phyloP scores from a whole-genome alignment of 2,113 vertebrate genomes.

The Xiphophorus couchianus region DNA sequence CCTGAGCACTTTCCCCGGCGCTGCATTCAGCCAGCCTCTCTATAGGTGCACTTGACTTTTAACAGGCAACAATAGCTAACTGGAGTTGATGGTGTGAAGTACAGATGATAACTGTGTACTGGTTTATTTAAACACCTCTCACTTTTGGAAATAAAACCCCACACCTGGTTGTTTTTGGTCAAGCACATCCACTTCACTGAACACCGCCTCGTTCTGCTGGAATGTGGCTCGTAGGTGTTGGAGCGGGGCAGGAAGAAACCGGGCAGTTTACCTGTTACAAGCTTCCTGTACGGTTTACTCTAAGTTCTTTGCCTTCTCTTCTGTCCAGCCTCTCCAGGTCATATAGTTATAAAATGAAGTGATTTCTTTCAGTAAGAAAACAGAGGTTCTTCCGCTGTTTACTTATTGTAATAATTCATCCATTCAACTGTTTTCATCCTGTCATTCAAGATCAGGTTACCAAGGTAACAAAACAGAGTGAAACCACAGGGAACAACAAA shows the following conservation, averaged over 20 bases:
- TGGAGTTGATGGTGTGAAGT: constrained; percentile 34
- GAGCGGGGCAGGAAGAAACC: too few relatives aligned
- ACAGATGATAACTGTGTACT: constrained; percentile 16
- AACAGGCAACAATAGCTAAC: constrained; percentile 32
- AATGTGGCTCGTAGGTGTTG: constrained; percentile 11
- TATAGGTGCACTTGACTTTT: constrained; percentile 52
- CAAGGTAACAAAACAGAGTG: too few relatives aligned
- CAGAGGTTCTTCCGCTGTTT: too few relatives aligned
- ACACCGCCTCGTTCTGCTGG: neutral
- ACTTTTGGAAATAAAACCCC: constrained; percentile 6
- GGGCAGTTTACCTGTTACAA: neutral
- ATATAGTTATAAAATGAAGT: too few relatives aligned
- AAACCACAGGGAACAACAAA: too few relatives aligned
- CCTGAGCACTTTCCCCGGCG: neutral
- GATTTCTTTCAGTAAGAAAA: too few relatives aligned
- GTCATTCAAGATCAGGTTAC: too few relatives aligned
- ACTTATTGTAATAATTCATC: too few relatives aligned
- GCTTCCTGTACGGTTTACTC: neutral
- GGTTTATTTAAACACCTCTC: constrained; percentile 50
- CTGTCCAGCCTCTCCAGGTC: neutral
- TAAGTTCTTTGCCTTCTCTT: neutral
- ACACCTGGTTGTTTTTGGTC: constrained; percentile 8
- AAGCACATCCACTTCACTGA: constrained; percentile 38
- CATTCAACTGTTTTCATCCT: too few relatives aligned
- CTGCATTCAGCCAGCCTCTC: neutral